Evolutionary conservation across 2,888 invertebrate genomes (phyloP).

Genomic region (Perithous albicinctus): DNA sequence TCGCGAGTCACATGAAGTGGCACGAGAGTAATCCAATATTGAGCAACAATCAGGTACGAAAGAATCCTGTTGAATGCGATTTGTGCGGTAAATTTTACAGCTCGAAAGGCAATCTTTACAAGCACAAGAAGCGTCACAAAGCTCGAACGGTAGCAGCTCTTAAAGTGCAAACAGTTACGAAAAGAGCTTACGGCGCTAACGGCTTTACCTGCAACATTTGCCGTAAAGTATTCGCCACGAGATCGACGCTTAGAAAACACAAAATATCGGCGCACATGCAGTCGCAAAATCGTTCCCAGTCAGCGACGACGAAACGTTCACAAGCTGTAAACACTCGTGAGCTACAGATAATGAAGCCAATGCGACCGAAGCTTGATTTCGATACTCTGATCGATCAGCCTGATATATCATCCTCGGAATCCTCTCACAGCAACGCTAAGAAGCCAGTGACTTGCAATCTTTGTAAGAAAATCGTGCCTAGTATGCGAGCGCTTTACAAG

Average conservation of each 20-base stretch:
- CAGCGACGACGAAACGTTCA: neutral
- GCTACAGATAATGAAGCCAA: constrained; percentile 21
- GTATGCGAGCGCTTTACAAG: constrained; percentile 87
- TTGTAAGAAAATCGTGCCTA: constrained; percentile 88
- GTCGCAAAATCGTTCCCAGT: neutral
- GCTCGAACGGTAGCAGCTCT: constrained; percentile 57
- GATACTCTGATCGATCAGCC: constrained; percentile 30
- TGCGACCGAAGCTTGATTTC: constrained; percentile 61
- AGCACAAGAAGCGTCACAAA: constrained; percentile 86
- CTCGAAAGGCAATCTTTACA: constrained; percentile 86
- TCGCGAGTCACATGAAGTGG: constrained; percentile 85
- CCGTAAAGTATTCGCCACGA: constrained; percentile 83
- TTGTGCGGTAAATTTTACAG: constrained; percentile 88
- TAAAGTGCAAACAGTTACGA: constrained; percentile 71
- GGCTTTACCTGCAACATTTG: constrained; percentile 84
- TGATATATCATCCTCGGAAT: neutral
- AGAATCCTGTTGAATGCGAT: constrained; percentile 85
- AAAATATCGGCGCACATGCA: constrained; percentile 76
- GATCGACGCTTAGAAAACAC: constrained; percentile 83
- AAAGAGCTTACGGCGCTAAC: constrained; percentile 33
- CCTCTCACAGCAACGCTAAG: constrained; percentile 63
- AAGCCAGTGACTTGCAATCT: constrained; percentile 86
- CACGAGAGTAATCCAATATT: constrained; percentile 84
- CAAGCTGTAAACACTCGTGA: neutral
- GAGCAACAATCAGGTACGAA: constrained; percentile 68